Evolutionary conservation across 2,797 vertebrate species (phyloP).

Genomic region (Acridotheres tristis): DNA sequence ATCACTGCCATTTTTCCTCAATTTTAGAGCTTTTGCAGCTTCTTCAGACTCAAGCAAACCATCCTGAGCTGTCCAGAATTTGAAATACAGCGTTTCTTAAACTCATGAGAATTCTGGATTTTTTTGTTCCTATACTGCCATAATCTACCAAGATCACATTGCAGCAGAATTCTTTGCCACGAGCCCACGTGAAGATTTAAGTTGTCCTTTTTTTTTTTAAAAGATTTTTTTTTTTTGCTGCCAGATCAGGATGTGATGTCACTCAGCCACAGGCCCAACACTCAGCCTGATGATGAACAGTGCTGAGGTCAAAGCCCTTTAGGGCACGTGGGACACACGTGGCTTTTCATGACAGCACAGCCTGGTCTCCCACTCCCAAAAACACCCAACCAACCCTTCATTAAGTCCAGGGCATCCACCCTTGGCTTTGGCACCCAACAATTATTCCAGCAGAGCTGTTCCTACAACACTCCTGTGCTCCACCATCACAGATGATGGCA

Average conservation of each 20-base stretch:
- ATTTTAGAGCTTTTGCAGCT: neutral
- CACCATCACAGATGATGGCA: neutral
- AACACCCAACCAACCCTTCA: neutral
- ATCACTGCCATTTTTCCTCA: neutral
- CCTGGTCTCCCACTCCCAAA: neutral
- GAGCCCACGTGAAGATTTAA: neutral
- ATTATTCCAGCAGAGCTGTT: neutral
- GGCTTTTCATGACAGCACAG: neutral
- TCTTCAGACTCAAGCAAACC: neutral
- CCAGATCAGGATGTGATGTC: neutral
- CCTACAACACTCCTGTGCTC: neutral
- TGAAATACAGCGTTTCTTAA: neutral
- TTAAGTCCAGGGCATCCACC: neutral
- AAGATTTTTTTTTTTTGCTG: neutral
- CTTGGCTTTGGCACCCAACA: neutral
- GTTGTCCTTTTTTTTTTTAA: neutral
- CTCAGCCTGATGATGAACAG: accelerated
- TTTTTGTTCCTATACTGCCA: neutral
- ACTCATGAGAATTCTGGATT: neutral
- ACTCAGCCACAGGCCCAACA: neutral
- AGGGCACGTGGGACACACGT: neutral
- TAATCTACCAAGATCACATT: neutral
- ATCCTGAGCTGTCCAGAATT: neutral
- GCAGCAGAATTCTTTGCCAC: neutral
- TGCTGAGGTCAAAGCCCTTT: neutral